phyloP scores from a whole-genome alignment of 2,797 vertebrate genomes.

The Anolis apletophallus region DNA sequence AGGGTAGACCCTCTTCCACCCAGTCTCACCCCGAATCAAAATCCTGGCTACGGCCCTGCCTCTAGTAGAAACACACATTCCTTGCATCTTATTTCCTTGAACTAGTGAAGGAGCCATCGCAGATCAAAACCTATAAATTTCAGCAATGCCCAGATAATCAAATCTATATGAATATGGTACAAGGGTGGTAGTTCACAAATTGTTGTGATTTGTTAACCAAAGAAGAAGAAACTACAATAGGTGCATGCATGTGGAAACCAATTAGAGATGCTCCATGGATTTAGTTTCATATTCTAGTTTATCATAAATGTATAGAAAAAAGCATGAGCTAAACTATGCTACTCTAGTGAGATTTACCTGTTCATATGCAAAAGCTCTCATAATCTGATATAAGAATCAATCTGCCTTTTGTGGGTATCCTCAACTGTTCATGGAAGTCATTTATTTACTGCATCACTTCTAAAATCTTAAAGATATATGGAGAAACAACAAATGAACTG shows the following conservation, averaged over 20 bases:
- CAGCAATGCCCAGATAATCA: not conserved
- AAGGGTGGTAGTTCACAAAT: not conserved
- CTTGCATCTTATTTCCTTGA: not conserved
- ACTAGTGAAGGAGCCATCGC: not conserved
- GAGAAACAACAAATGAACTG: not conserved
- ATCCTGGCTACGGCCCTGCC: too few relatives aligned
- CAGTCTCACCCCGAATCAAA: too few relatives aligned
- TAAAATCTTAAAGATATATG: not conserved
- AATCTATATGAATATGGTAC: not conserved
- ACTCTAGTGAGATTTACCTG: not conserved
- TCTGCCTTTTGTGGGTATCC: not conserved
- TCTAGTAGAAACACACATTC: not conserved
- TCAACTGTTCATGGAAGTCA: too few relatives aligned
- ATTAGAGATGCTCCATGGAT: not conserved
- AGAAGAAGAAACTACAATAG: not conserved
- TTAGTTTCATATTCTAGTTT: not conserved
- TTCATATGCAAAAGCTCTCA: not conserved
- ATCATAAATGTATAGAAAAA: not conserved
- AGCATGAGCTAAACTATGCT: not conserved
- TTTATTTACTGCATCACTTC: not conserved
- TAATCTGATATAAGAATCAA: not conserved
- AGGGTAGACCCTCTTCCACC: too few relatives aligned
- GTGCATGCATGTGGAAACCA: not conserved
- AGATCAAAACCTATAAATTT: not conserved
- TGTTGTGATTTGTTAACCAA: not conserved